Evolutionary conservation across 2,888 invertebrate species (phyloP).

Genomic region (Ectemnius lituratus): DNA sequence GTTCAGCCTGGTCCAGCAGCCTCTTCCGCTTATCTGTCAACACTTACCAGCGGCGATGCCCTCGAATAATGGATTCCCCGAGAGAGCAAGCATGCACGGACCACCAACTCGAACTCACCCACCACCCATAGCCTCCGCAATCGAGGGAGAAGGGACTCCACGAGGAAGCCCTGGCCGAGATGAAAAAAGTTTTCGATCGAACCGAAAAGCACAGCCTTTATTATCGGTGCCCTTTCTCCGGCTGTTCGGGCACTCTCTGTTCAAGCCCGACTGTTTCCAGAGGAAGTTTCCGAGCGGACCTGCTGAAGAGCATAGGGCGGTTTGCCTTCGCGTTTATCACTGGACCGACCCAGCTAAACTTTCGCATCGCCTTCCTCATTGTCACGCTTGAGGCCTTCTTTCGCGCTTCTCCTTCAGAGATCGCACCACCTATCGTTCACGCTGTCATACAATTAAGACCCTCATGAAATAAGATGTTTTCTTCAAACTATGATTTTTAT

Average conservation of each 20-base stretch:
- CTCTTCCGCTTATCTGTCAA: slow-evolving; percentile 63
- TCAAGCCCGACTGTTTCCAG: slow-evolving; percentile 29
- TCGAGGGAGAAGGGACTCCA: no score
- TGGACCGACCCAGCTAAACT: not conserved
- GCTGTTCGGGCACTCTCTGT: slow-evolving; percentile 6
- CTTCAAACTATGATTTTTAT: no score
- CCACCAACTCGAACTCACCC: not conserved
- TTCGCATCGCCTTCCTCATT: no score
- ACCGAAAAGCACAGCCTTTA: slow-evolving; percentile 50
- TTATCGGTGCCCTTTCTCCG: slow-evolving; percentile 42
- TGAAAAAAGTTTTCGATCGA: slow-evolving; percentile 64
- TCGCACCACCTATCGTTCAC: no score
- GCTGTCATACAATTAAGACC: no score
- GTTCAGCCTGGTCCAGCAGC: slow-evolving; percentile 25
- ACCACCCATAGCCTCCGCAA: not conserved
- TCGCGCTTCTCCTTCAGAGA: not conserved
- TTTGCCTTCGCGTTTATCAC: slow-evolving; percentile 17
- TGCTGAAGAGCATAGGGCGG: slow-evolving; percentile 17
- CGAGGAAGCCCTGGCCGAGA: slow-evolving; percentile 37
- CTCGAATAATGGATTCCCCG: slow-evolving; percentile 55
- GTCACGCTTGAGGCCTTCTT: slow-evolving; percentile 1
- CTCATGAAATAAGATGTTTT: no score
- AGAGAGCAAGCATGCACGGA: slow-evolving; percentile 20
- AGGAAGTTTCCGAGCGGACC: slow-evolving; percentile 40
- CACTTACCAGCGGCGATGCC: slow-evolving; percentile 58